Conservation (phyloP, 2,113 vertebrate species). For the Trochalopteron elliotii region DNA sequence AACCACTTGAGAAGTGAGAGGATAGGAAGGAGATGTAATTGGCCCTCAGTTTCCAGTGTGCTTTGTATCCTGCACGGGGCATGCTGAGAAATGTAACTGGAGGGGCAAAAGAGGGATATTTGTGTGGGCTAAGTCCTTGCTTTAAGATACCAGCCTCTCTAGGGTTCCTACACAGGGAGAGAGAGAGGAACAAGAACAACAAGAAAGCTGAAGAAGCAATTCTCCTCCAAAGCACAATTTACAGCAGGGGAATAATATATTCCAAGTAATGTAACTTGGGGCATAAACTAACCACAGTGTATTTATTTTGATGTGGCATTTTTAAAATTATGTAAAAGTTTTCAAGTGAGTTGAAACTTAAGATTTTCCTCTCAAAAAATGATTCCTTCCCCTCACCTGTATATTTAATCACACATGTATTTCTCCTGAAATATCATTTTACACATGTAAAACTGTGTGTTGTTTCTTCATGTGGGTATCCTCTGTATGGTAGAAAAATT, state of each 20-base stretch:
- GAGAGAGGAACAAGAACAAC: neutral
- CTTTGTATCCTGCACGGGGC: neutral
- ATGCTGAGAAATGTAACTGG: neutral
- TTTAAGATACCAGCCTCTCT: neutral
- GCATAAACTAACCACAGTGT: neutral
- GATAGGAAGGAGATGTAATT: neutral
- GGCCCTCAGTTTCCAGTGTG: neutral
- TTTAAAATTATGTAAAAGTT: neutral
- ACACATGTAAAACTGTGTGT: neutral
- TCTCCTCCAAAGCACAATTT: neutral
- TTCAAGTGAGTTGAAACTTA: neutral
- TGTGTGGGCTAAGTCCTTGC: neutral
- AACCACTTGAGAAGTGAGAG: neutral
- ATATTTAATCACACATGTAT: neutral
- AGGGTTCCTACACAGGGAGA: neutral
- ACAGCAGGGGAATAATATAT: neutral
- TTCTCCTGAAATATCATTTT: neutral
- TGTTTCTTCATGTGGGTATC: neutral
- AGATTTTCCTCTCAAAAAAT: neutral
- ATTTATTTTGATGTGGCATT: neutral
- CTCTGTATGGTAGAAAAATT: neutral
- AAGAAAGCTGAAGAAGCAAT: neutral
- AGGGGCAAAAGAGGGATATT: neutral
- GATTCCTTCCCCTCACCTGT: neutral
- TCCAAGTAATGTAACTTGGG: neutral